Evolutionary conservation across 2,797 vertebrate genomes (phyloP).

Genomic region (Garrulus glandarius): DNA sequence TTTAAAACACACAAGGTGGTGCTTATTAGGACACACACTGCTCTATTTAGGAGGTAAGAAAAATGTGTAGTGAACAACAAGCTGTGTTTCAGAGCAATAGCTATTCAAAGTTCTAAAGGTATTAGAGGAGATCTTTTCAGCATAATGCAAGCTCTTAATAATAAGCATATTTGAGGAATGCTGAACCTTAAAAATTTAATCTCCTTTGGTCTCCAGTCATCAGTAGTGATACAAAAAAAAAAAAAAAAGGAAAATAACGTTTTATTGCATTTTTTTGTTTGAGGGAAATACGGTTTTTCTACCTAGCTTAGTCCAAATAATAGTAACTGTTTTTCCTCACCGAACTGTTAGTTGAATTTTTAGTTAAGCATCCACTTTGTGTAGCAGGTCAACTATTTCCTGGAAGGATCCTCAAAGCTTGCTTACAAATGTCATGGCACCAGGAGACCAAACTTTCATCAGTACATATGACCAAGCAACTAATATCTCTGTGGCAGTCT

Average conservation of each 20-base stretch:
- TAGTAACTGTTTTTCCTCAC: background rate
- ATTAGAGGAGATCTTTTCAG: background rate
- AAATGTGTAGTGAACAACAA: background rate
- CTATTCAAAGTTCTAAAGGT: background rate
- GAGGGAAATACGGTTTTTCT: background rate
- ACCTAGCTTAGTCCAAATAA: background rate
- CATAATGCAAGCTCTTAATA: background rate
- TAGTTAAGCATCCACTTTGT: background rate
- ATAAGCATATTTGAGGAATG: background rate
- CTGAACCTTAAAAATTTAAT: background rate
- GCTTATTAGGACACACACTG: background rate
- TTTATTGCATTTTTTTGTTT: background rate
- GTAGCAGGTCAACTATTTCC: background rate
- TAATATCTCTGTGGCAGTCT: background rate
- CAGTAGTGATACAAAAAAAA: background rate
- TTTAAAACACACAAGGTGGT: background rate
- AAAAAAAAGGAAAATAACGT: background rate
- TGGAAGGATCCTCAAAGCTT: background rate
- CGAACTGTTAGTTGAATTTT: background rate
- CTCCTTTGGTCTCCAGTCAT: background rate
- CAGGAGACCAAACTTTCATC: background rate
- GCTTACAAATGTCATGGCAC: background rate
- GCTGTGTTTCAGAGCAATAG: background rate
- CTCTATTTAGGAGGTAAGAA: background rate
- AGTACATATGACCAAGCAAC: background rate